A percentile compares a stretch with the other conserved stretches of the same genome.
phyloP scores from a whole-genome alignment of 2,113 vertebrate genomes.

The Lipotes vexillifer region DNA sequence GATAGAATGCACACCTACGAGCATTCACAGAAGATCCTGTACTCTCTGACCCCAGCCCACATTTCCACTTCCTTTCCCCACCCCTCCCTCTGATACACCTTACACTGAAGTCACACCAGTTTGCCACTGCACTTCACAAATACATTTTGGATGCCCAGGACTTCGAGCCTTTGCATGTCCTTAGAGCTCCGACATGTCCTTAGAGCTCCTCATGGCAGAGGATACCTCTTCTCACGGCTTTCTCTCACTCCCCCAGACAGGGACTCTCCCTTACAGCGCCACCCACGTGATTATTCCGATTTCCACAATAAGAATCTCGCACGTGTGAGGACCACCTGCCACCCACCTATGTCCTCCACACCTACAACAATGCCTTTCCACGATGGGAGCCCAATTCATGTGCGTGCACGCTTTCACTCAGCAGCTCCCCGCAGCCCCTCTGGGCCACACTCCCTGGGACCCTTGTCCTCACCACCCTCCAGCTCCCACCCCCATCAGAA shows the following conservation, averaged over 20 bases:
- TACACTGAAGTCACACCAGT: neutral
- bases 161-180: neutral
- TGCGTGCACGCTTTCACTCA: neutral
- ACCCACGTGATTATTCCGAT: neutral
- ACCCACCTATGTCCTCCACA: accelerated
- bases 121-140: no score
- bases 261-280: neutral
- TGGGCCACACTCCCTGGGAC: neutral
- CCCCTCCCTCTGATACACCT: neutral
- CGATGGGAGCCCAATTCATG: accelerated
- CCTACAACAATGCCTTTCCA: accelerated
- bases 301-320: neutral
- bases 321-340: neutral
- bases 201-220: neutral
- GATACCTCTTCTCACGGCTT: neutral
- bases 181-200: neutral
- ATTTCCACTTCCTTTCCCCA: neutral
- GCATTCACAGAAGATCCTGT: neutral
- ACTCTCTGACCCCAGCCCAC: neutral
- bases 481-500: neutral
- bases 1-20: neutral
- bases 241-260: neutral
- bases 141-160: neutral
- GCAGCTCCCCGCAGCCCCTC: neutral
- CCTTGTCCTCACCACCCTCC: neutral